These are phyloP conservation scores for Habropoda laboriosa DNA, from an alignment of 1,140 invertebrate species.

Conservation along the genomic window DNA sequence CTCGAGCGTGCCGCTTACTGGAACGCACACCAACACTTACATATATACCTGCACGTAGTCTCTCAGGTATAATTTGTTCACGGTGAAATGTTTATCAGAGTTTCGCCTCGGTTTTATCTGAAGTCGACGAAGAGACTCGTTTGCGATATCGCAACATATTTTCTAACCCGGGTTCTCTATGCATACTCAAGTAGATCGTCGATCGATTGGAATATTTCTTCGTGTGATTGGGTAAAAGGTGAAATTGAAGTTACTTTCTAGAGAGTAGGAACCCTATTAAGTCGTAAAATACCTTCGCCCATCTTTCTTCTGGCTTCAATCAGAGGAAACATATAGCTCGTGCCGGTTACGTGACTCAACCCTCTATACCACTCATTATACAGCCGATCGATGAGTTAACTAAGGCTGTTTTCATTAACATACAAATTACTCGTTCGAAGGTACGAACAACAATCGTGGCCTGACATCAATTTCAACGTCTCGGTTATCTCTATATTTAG, in stretches of 20 bases:
- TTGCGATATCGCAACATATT: background rate
- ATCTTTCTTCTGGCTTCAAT: background rate
- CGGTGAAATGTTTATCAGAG: background rate
- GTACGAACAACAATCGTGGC: constrained; percentile 7
- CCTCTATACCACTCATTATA: background rate
- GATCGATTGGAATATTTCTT: background rate
- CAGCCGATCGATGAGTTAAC: constrained; percentile 26
- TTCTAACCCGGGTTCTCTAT: too few relatives aligned
- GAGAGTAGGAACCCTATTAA: background rate
- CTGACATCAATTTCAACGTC: constrained; percentile 22
- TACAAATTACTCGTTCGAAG: constrained; percentile 19
- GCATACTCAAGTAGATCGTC: too few relatives aligned
- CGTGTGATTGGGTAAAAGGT: background rate
- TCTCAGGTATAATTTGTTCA: background rate
- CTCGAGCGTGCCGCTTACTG: background rate
- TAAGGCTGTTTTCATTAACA: constrained; percentile 42
- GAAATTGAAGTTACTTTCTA: background rate
- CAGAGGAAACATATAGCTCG: background rate
- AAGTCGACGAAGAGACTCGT: background rate
- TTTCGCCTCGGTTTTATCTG: background rate
- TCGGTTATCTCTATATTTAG: background rate
- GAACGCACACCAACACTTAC: too few relatives aligned
- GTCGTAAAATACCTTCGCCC: background rate
- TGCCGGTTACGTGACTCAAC: constrained; percentile 32
- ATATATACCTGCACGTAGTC: too few relatives aligned